Evolutionary conservation across 2,113 vertebrate genomes (phyloP), one percentile per base, ranked within the genome.

Genomic region (Bettongia penicillata): DNA sequence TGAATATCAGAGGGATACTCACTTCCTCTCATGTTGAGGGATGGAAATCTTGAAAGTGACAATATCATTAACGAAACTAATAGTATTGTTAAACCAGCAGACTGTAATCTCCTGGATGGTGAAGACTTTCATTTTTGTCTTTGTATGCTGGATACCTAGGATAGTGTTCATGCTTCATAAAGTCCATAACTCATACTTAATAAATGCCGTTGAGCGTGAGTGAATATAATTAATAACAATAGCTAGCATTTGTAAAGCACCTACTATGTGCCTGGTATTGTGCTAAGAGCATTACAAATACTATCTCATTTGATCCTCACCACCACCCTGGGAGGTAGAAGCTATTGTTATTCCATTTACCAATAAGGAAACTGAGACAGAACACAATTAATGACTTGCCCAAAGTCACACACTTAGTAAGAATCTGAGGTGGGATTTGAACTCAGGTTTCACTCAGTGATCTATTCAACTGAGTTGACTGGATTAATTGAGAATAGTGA

Each of bases 21-120:
- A 90, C 48, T 91, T 8, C 91, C 37, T 51, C 24, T 43, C 8
- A 48, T 22, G 93, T 0, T 48, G 51, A 97, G 14, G 9, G 51
- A 95, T 89, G 91, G 10, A 91, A 90, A 92, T 57, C 95, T 37
- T 94, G 93, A 95, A 95, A 84, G 53, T 91, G 77, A 95, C 50
- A 90, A 91, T 51, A 51, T 84, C 95, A 91, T 92, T 96, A 95
- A 43, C 19, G 23, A 43, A 84, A 77, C 31, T 43, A 2, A 77
- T 77, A 77, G 61, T n/a, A n/a, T 77, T 77, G 16, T 77, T 77
- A 77, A 84, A 84, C 68, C n/a, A 43, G 10, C 43, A 43, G 19
- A 43, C 23, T 43, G n/a, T 43, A 43, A 84, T 84, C 68, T n/a
- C 31, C 14, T 84, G 68, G 43, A 43, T 0, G 19, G 16, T 7